phyloP scores from a whole-genome alignment of 2,113 vertebrate species.

The Thamnophis sirtalis region DNA sequence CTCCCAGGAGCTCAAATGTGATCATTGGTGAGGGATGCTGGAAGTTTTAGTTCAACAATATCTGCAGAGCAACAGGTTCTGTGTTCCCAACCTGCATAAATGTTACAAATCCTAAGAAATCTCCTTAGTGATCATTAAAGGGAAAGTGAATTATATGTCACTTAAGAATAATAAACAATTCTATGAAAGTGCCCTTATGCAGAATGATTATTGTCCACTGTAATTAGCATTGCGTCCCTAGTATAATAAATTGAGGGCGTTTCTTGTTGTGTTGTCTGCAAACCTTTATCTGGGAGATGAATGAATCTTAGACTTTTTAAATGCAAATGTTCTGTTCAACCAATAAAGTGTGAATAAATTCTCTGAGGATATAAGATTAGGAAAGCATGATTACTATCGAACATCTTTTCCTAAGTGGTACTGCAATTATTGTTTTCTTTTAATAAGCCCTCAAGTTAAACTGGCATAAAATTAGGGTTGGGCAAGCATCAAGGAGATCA shows the following conservation, averaged over 20 bases:
- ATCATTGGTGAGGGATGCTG: no score
- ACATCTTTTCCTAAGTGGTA: neutral
- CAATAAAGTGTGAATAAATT: neutral
- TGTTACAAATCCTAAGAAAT: constrained; percentile 41
- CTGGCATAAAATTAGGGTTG: neutral
- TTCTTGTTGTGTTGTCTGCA: neutral
- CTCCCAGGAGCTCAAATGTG: neutral
- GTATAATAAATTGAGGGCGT: neutral
- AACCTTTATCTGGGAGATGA: neutral
- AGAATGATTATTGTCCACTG: neutral
- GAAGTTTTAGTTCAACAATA: neutral
- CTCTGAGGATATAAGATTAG: neutral
- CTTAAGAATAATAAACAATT: constrained; percentile 1
- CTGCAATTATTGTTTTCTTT: neutral
- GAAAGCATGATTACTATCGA: neutral
- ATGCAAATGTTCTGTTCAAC: neutral
- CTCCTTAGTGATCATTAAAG: constrained; percentile 25
- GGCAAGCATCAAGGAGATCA: neutral
- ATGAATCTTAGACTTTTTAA: neutral
- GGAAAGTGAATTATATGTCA: neutral
- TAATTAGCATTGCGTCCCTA: neutral
- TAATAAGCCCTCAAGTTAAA: neutral
- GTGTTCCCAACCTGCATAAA: neutral
- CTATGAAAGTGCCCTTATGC: neutral
- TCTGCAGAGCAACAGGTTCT: neutral